Evolutionary conservation across 2,888 invertebrate species (phyloP).

Genomic region (Cryptus viduatorius): DNA sequence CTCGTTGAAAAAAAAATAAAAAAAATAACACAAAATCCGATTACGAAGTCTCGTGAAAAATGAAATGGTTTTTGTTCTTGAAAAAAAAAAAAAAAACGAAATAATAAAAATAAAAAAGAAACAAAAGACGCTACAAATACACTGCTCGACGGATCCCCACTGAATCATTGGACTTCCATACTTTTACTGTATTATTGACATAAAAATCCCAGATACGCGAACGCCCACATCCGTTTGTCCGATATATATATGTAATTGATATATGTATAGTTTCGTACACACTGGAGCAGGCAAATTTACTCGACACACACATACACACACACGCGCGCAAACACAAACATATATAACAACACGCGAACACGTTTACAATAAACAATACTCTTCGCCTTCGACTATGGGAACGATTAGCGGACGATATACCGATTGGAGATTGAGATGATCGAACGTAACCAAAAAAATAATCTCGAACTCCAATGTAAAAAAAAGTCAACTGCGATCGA

Average conservation of each 20-base stretch:
- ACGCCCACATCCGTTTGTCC: conserved; percentile 44
- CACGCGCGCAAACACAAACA: conserved; percentile 42
- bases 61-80: conserved; percentile 28
- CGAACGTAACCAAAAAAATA: conserved; percentile 28
- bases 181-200: conserved; percentile 66
- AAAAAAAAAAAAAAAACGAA: conserved; percentile 41
- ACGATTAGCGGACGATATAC: conserved; percentile 51
- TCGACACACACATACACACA: conserved; percentile 42
- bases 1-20: not conserved
- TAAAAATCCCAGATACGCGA: conserved; percentile 40
- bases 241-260: not conserved
- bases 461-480: conserved; percentile 24
- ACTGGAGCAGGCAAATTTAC: conserved; percentile 33
- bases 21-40: conserved; percentile 8
- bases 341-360: conserved; percentile 21
- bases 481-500: conserved; percentile 13
- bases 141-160: conserved; percentile 66
- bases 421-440: conserved; percentile 50
- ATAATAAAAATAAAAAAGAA: conserved; percentile 39
- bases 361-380: conserved; percentile 34
- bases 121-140: conserved; percentile 61
- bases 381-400: conserved; percentile 46
- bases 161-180: conserved; percentile 75
- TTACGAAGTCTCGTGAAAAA: conserved; percentile 28
- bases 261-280: conserved; percentile 39